Evolutionary conservation across 2,888 invertebrate genomes (phyloP).

Genomic region (Agrotis clavis): DNA sequence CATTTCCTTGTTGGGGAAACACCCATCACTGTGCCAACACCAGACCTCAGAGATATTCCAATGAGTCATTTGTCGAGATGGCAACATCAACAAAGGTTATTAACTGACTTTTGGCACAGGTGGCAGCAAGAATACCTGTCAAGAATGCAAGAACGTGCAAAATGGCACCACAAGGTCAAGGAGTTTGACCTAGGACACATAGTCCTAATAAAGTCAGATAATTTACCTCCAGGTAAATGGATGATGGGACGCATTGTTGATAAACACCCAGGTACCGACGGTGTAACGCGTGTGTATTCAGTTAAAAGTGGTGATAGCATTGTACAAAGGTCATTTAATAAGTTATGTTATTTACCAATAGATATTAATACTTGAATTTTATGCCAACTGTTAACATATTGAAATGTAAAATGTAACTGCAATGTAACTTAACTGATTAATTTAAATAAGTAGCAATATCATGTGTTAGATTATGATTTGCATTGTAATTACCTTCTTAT

Average conservation of each 20-base stretch:
- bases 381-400: background rate
- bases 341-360: slow-evolving; percentile 55
- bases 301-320: no score
- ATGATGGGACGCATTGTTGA: slow-evolving; percentile 53
- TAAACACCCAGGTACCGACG: slow-evolving; percentile 58
- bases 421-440: background rate
- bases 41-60: slow-evolving; percentile 28
- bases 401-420: no score
- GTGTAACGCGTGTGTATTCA: slow-evolving; percentile 57
- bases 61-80: slow-evolving; percentile 51
- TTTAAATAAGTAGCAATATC: background rate
- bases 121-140: slow-evolving; percentile 59
- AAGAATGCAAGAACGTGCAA: slow-evolving; percentile 57
- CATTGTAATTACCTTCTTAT: background rate
- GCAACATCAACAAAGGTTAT: slow-evolving; percentile 58
- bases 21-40: slow-evolving; percentile 43
- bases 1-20: slow-evolving; percentile 62
- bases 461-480: background rate
- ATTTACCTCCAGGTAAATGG: slow-evolving; percentile 61
- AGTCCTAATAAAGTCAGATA: slow-evolving; percentile 59
- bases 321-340: no score
- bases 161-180: slow-evolving; percentile 47
- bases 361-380: slow-evolving; percentile 1
- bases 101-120: slow-evolving; percentile 59
- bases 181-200: slow-evolving; percentile 60